Conservation (phyloP, 2,888 invertebrate species). For the Tortrix viridana region DNA sequence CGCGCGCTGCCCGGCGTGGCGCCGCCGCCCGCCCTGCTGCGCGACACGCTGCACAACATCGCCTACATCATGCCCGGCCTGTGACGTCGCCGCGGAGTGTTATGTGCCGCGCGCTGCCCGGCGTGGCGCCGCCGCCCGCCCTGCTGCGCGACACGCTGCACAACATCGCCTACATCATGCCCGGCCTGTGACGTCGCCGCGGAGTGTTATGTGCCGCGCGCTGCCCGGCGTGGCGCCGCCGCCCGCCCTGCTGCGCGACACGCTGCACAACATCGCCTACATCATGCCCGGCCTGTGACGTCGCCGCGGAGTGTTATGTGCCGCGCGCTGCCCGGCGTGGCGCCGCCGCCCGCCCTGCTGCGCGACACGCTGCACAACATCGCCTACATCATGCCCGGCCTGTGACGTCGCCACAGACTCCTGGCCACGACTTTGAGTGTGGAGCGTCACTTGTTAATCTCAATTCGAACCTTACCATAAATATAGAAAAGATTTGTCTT, state of each 20-base stretch:
- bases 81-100: slow-evolving; percentile 42
- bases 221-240: slow-evolving; percentile 89
- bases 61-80: slow-evolving; percentile 93
- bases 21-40: slow-evolving; percentile 79
- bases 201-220: slow-evolving; percentile 92
- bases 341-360: slow-evolving; percentile 81
- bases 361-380: slow-evolving; percentile 95
- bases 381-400: slow-evolving; percentile 93
- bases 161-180: slow-evolving; percentile 97
- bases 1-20: slow-evolving; percentile 92
- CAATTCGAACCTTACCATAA: too few species aligned
- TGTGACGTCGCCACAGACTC: slow-evolving; percentile 48
- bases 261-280: slow-evolving; percentile 97
- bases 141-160: slow-evolving; percentile 90
- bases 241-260: slow-evolving; percentile 83
- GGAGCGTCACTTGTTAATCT: too few species aligned
- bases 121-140: slow-evolving; percentile 85
- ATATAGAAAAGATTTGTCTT: too few species aligned
- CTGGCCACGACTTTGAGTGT: too few species aligned
- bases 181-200: slow-evolving; percentile 56
- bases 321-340: slow-evolving; percentile 91
- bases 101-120: slow-evolving; percentile 93
- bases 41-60: slow-evolving; percentile 94
- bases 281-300: slow-evolving; percentile 88
- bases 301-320: slow-evolving; percentile 86